These are phyloP conservation scores for Amaurobius ferox DNA, from an alignment of 2,888 invertebrate species.

Conservation along the genomic window DNA sequence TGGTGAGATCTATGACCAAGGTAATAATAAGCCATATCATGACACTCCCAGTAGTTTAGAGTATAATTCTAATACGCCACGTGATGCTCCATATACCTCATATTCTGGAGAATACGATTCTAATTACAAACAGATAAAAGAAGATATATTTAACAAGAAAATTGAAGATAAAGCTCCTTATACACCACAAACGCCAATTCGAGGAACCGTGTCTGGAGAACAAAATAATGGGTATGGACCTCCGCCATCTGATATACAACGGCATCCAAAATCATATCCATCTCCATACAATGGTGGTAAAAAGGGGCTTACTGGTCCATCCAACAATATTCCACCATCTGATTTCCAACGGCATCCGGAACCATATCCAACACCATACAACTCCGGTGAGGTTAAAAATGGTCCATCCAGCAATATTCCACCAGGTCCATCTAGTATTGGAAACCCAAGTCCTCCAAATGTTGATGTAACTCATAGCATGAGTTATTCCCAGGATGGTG, in stretches of 20 bases:
- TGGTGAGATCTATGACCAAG: not conserved
- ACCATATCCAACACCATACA: not conserved
- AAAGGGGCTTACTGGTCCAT: not conserved
- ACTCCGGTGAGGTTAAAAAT: not conserved
- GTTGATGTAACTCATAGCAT: not conserved
- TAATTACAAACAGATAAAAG: not conserved
- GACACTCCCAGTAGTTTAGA: not conserved
- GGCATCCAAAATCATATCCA: not conserved
- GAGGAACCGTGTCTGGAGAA: not conserved
- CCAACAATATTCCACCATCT: not conserved
- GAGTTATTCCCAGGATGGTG: slow-evolving; percentile 33
- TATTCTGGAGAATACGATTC: not conserved
- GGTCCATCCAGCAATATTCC: not conserved
- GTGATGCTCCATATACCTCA: not conserved
- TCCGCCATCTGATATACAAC: not conserved
- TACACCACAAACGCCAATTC: not conserved
- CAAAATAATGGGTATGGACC: not conserved
- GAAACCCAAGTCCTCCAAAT: not conserved
- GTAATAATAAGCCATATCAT: not conserved
- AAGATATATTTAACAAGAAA: slow-evolving; percentile 6
- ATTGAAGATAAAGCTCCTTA: slow-evolving; percentile 1
- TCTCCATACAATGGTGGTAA: not conserved
- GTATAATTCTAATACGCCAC: not conserved
- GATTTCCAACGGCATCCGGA: not conserved
- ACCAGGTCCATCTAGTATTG: not conserved